A percentile compares a stretch with the other conserved stretches of the same genome.
Evolutionary conservation across 2,113 vertebrate genomes (phyloP).

Genomic region (Callopanchax toddi): DNA sequence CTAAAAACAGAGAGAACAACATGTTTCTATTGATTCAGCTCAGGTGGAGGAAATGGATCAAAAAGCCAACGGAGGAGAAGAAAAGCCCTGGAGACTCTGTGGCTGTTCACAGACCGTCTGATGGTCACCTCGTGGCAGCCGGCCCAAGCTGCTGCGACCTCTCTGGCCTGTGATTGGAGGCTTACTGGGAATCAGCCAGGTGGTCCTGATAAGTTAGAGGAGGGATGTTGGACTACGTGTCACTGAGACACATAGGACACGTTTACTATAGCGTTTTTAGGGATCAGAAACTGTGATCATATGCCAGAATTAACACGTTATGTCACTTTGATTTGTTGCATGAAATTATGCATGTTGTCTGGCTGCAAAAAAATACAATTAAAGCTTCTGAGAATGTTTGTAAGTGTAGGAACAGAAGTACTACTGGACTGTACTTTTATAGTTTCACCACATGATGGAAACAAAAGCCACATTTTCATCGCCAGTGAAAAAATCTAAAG

Average conservation of each 20-base stretch:
- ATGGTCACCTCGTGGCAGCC: constrained; percentile 35
- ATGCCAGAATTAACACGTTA: too few relatives aligned
- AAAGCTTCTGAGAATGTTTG: background rate
- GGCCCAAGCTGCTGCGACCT: background rate
- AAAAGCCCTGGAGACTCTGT: constrained; percentile 12
- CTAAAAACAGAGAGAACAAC: constrained; percentile 48
- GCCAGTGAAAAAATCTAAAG: background rate
- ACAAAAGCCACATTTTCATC: constrained; percentile 17
- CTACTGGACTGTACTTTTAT: constrained; percentile 31
- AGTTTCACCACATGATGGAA: constrained; percentile 63
- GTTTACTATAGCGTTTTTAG: too few relatives aligned
- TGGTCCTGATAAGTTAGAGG: constrained; percentile 67
- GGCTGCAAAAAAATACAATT: background rate
- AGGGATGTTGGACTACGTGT: constrained; percentile 74
- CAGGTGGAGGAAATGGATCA: background rate
- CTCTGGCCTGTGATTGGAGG: constrained; percentile 60
- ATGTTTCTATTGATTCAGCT: constrained; percentile 36
- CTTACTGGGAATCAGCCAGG: constrained; percentile 76
- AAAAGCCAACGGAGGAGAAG: background rate
- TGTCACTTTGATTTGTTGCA: too few relatives aligned
- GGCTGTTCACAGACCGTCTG: constrained; percentile 13
- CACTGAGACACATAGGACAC: constrained; percentile 39
- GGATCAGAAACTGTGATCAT: too few relatives aligned
- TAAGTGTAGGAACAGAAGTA: background rate
- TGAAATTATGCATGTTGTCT: background rate